A percentile compares a stretch with the other conserved stretches of the same genome.
These are phyloP conservation scores for Cepaea hortensis DNA, from an alignment of 2,888 invertebrate species.

Conservation along the genomic window DNA sequence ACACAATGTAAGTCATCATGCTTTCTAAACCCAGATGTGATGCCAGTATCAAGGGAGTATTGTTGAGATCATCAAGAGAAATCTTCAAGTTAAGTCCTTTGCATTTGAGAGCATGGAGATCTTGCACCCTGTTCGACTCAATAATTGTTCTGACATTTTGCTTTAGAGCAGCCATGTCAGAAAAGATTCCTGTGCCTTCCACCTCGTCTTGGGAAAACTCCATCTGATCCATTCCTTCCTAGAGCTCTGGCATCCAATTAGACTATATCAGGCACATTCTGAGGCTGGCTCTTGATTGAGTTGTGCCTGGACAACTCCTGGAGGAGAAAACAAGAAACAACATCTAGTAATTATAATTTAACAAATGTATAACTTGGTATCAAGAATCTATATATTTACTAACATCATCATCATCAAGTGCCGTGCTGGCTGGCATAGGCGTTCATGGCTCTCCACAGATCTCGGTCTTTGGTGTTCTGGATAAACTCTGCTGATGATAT, in stretches of 20 bases:
- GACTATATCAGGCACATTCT: neutral
- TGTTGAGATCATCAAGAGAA: constrained; percentile 37
- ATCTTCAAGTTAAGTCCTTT: constrained; percentile 37
- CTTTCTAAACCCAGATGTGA: constrained; percentile 33
- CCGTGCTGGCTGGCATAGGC: no score
- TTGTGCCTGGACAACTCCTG: no score
- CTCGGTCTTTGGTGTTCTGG: no score
- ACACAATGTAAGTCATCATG: constrained; percentile 36
- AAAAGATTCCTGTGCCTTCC: constrained; percentile 18
- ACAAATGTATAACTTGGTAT: neutral
- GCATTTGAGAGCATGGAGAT: constrained; percentile 17
- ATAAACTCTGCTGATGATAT: no score
- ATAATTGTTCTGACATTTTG: constrained; percentile 20
- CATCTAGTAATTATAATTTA: neutral
- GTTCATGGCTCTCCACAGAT: no score
- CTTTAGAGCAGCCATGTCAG: constrained; percentile 25
- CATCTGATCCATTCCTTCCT: constrained; percentile 11
- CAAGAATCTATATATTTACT: no score
- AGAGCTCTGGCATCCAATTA: neutral
- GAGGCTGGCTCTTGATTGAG: neutral
- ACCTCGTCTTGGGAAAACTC: neutral
- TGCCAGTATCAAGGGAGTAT: constrained; percentile 41
- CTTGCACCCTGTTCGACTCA: constrained; percentile 9
- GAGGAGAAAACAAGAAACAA: neutral
- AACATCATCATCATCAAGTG: no score